Percentiles rank a stretch among this genome's conserved stretches.
phyloP scores from a whole-genome alignment of 2,888 invertebrate genomes.

The Plusia festucae region DNA sequence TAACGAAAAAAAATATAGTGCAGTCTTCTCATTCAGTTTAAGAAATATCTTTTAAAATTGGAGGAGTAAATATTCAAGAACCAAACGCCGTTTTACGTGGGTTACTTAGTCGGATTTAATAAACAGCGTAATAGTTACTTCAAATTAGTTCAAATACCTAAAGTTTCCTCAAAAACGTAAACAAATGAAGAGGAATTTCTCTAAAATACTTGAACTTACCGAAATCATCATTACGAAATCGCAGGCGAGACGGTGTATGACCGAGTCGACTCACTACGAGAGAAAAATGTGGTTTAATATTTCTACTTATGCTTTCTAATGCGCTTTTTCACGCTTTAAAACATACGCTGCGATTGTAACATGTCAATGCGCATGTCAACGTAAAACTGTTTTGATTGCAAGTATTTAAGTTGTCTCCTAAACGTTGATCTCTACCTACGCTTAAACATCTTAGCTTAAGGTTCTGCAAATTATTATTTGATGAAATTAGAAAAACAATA shows the following conservation, averaged over 20 bases:
- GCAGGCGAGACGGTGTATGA: conserved; percentile 54
- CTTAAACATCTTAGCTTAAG: too few species aligned
- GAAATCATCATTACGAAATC: conserved; percentile 62
- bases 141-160: too few species aligned
- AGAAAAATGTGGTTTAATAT: conserved; percentile 41
- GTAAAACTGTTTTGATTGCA: neutral
- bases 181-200: conserved; percentile 47
- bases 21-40: too few species aligned
- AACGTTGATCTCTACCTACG: neutral
- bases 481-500: too few species aligned
- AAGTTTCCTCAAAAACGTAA: too few species aligned
- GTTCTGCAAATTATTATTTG: too few species aligned
- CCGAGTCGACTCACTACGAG: conserved; percentile 37
- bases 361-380: conserved; percentile 3
- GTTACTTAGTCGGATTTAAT: too few species aligned
- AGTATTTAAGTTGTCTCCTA: neutral
- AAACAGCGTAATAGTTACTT: too few species aligned
- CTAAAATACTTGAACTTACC: conserved; percentile 42
- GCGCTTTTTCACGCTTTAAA: conserved; percentile 40
- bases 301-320: conserved; percentile 59
- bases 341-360: conserved; percentile 6
- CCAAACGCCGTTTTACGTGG: too few species aligned
- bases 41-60: too few species aligned
- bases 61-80: too few species aligned
- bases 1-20: too few species aligned